A percentile compares a stretch with the other conserved stretches of the same genome.
phyloP scores from a whole-genome alignment of 1,140 invertebrate genomes.

The Trachymyrmex septentrionalis region DNA sequence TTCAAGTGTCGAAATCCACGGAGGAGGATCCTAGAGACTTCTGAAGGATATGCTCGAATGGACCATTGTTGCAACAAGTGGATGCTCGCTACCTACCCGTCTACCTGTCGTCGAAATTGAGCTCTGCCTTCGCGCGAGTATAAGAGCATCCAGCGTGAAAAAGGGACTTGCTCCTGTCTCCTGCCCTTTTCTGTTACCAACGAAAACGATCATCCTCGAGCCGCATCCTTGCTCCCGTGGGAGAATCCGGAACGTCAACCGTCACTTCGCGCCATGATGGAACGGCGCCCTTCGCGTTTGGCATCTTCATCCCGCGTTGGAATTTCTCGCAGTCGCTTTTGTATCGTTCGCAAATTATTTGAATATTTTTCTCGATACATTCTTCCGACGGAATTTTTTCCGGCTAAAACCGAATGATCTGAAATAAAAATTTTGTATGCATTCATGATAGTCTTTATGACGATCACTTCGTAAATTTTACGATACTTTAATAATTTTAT shows the following conservation, averaged over 20 bases:
- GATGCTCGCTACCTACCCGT: constrained; percentile 74
- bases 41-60: constrained; percentile 30
- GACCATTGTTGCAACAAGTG: constrained; percentile 70
- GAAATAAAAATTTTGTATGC: background rate
- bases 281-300: constrained; percentile 23
- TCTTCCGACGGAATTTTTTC: background rate
- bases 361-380: background rate
- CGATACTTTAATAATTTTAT: background rate
- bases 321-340: constrained; percentile 38
- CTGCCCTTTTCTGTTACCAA: constrained; percentile 54
- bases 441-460: background rate
- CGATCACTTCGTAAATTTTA: background rate
- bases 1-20: constrained; percentile 41
- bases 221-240: constrained; percentile 47
- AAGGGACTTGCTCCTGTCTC: constrained; percentile 71
- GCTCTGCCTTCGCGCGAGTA: constrained; percentile 62
- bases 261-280: constrained; percentile 62
- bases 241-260: constrained; percentile 44
- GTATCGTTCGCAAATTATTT: background rate
- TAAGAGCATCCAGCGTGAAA: constrained; percentile 73
- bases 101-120: constrained; percentile 69
- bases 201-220: constrained; percentile 75
- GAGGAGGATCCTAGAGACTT: constrained; percentile 56
- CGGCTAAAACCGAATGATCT: background rate
- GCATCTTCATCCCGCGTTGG: constrained; percentile 16